phyloP scores from a whole-genome alignment of 2,797 vertebrate genomes.

The Ataeniobius toweri region DNA sequence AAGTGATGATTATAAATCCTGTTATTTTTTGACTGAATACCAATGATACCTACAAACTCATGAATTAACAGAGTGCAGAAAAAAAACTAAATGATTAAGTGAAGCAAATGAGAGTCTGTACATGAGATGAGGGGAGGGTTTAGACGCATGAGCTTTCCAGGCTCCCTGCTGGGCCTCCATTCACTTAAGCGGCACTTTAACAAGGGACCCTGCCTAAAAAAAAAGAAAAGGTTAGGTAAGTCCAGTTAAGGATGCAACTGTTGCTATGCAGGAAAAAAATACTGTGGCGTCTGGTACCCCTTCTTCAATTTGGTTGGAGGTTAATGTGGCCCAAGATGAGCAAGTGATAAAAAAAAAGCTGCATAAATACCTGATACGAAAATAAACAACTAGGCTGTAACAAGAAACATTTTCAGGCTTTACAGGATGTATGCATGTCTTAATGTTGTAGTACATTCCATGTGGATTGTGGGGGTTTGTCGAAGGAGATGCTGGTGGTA shows the following conservation, averaged over 20 bases:
- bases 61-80: constrained; percentile 21
- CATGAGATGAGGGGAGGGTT: constrained; percentile 41
- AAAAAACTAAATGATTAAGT: constrained; percentile 9
- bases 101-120: constrained; percentile 23
- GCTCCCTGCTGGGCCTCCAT: constrained; percentile 74
- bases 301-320: constrained; percentile 22
- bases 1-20: constrained; percentile 7
- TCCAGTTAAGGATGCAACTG: constrained; percentile 65
- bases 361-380: constrained; percentile 26
- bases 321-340: constrained; percentile 14
- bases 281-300: constrained; percentile 27
- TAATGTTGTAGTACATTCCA: constrained; percentile 34
- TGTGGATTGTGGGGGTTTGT: constrained; percentile 38
- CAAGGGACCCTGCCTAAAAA: constrained; percentile 75
- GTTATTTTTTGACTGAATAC: constrained; percentile 23
- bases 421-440: constrained; percentile 31
- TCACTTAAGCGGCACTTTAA: constrained; percentile 82
- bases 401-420: constrained; percentile 9
- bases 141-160: constrained; percentile 53
- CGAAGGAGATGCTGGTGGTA: constrained; percentile 31
- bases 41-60: constrained; percentile 33
- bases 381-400: constrained; percentile 18
- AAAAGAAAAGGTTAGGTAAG: constrained; percentile 60
- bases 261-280: constrained; percentile 56
- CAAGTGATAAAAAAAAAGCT: constrained; percentile 18